Base-by-base conservation (phyloP, 1,140 invertebrate genomes). In the Cydia amplana region DNA sequence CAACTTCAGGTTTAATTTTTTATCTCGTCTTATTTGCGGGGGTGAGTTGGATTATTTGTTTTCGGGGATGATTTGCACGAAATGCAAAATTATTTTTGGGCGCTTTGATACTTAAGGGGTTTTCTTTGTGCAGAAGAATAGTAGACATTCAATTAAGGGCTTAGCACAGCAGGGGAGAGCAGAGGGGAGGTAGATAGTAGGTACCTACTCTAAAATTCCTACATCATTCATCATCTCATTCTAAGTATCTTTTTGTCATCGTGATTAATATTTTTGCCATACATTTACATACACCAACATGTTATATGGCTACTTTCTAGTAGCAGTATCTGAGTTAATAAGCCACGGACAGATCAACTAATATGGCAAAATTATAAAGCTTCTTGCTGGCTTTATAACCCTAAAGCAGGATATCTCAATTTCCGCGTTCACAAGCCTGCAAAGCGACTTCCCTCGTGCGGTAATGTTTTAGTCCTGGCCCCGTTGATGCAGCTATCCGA, bases 401-500 rank as follows among this genome's bases (percentile, higher is more conserved):
- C 55, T 23, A 12, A 70, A 70, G 6, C 20, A 70, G 28, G 28
- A 70, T 70, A 70, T 70, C 65, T 70, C 28, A 67, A 28, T 67
- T 67, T 67, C 65, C 65, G 28, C n/a, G 65, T 70, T 40, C 32
- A 40, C 28, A 28, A 18, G 65, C 65, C 36, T 70, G 65, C 65
- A 70, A 70, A 70, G n/a, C 65, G 65, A 65, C n/a, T 65, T 70
- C 32, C 32, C 65, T n/a, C 36, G 7, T 36, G 65, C 32, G 70
- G 70, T 73, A 73, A 76, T 76, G 70, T 76, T 64, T 76, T 46
- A 64, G 65, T 36, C 32, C 65, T n/a, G 28, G 32, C 55, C 20
- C 2, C 4, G 20, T 23, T 60, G 6, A 9, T 18, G 18, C 6
- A 12, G 55, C 20, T 60, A 23, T 3, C 18, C 7, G 20, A 23